These are phyloP conservation scores for Mizuhopecten yessoensis DNA, from an alignment of 1,140 invertebrate genomes.

Conservation along the genomic window DNA sequence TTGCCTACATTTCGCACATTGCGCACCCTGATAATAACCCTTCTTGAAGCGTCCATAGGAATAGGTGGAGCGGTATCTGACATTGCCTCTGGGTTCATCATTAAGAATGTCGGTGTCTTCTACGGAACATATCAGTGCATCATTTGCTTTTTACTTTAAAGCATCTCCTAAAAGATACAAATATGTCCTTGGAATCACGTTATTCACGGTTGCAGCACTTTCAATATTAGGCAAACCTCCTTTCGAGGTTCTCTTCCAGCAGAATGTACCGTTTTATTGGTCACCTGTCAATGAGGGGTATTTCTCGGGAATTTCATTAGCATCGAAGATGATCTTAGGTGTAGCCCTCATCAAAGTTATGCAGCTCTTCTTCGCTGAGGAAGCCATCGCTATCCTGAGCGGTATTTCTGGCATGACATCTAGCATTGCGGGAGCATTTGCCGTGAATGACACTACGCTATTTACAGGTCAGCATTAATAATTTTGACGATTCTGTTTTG, in stretches of 20 bases:
- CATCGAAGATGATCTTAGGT: background rate
- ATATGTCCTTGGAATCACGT: constrained; percentile 43
- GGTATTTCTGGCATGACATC: constrained; percentile 15
- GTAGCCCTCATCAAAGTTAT: background rate
- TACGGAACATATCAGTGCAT: constrained; percentile 34
- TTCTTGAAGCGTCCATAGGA: constrained; percentile 21
- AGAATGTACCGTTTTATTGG: constrained; percentile 61
- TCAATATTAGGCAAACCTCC: constrained; percentile 12
- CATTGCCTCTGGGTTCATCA: constrained; percentile 47
- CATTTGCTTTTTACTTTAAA: constrained; percentile 45
- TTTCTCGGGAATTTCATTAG: constrained; percentile 40
- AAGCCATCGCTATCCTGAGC: constrained; percentile 38
- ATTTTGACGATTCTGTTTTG: too few species aligned
- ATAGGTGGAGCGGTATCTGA: background rate
- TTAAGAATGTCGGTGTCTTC: constrained; percentile 46
- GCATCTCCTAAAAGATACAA: constrained; percentile 43
- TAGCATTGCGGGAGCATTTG: constrained; percentile 32
- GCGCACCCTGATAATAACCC: constrained; percentile 23
- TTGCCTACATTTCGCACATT: constrained; percentile 53
- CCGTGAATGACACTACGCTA: background rate
- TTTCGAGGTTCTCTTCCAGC: constrained; percentile 53
- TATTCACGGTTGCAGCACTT: constrained; percentile 41
- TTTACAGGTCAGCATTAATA: constrained; percentile 38
- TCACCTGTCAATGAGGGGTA: constrained; percentile 51
- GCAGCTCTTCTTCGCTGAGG: constrained; percentile 13